A percentile compares a stretch with the other conserved stretches of the same genome.
phyloP scores from a whole-genome alignment of 2,888 invertebrate species.

The Liopterus haemorrhoidalis region DNA sequence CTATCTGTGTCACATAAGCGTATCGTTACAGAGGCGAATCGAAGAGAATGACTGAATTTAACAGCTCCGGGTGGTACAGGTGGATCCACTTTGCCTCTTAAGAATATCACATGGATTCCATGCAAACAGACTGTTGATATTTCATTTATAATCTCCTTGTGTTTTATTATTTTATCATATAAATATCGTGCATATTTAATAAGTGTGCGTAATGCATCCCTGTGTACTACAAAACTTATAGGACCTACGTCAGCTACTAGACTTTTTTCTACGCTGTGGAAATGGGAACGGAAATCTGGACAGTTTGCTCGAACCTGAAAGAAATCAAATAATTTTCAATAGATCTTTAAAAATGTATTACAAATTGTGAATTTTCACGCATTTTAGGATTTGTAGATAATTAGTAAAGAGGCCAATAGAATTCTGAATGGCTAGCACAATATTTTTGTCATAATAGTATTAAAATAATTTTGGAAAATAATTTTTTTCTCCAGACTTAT shows the following conservation, averaged over 20 bases:
- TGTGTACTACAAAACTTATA: slow-evolving; percentile 61
- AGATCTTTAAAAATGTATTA: neutral
- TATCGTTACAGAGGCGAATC: slow-evolving; percentile 55
- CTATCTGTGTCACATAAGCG: slow-evolving; percentile 66
- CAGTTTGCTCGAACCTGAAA: slow-evolving; percentile 69
- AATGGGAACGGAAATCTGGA: slow-evolving; percentile 75
- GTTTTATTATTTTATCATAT: slow-evolving; percentile 49
- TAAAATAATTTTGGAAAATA: too few relatives aligned
- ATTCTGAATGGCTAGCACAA: too few relatives aligned
- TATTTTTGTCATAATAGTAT: too few relatives aligned
- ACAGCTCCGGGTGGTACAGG: slow-evolving; percentile 72
- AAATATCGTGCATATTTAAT: slow-evolving; percentile 63
- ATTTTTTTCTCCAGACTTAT: too few relatives aligned
- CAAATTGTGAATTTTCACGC: too few relatives aligned
- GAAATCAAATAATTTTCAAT: slow-evolving; percentile 15
- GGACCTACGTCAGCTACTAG: slow-evolving; percentile 64
- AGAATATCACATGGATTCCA: slow-evolving; percentile 26
- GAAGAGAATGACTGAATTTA: slow-evolving; percentile 66
- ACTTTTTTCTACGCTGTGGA: slow-evolving; percentile 74
- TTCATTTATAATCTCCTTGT: slow-evolving; percentile 1
- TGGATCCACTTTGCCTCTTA: slow-evolving; percentile 47
- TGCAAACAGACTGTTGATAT: slow-evolving; percentile 14
- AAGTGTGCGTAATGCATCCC: slow-evolving; percentile 65
- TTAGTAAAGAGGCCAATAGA: too few relatives aligned
- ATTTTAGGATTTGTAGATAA: too few relatives aligned